Conservation (phyloP, 2,113 vertebrate genomes). For the Eurypyga helias region DNA sequence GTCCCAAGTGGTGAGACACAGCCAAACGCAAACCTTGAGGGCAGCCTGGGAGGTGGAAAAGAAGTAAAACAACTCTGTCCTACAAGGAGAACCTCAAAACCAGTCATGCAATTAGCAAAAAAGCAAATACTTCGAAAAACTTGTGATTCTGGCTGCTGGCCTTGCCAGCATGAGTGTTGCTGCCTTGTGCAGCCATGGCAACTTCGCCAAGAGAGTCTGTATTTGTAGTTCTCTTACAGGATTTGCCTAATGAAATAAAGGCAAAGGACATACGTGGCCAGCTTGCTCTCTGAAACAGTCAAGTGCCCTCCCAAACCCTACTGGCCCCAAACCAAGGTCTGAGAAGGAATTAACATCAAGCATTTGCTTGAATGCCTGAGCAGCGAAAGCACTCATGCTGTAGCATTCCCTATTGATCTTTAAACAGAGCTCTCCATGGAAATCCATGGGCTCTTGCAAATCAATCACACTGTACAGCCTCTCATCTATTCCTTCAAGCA, state of each 20-base stretch:
- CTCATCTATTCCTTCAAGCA: neutral
- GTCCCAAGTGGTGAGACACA: neutral
- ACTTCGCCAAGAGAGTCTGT: neutral
- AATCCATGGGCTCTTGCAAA: neutral
- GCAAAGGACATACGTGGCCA: neutral
- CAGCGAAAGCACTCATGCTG: neutral
- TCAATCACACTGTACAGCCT: neutral
- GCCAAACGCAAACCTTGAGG: neutral
- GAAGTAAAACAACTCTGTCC: neutral
- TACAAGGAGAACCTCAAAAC: neutral
- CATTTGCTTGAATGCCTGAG: neutral
- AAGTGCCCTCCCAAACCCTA: neutral
- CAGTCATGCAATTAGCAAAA: neutral
- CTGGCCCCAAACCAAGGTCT: neutral
- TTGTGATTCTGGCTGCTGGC: neutral
- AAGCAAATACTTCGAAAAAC: neutral
- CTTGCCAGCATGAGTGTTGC: fast-evolving
- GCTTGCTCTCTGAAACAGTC: neutral
- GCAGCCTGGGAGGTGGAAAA: neutral
- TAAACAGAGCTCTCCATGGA: neutral
- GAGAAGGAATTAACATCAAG: neutral
- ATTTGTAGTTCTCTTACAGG: neutral
- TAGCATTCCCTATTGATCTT: neutral
- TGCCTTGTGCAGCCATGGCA: neutral
- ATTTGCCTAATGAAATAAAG: neutral